Evolutionary conservation across 2,888 invertebrate genomes (phyloP), one percentile per base, ranked within the genome.

Genomic region (Trissolcus brochymenae): DNA sequence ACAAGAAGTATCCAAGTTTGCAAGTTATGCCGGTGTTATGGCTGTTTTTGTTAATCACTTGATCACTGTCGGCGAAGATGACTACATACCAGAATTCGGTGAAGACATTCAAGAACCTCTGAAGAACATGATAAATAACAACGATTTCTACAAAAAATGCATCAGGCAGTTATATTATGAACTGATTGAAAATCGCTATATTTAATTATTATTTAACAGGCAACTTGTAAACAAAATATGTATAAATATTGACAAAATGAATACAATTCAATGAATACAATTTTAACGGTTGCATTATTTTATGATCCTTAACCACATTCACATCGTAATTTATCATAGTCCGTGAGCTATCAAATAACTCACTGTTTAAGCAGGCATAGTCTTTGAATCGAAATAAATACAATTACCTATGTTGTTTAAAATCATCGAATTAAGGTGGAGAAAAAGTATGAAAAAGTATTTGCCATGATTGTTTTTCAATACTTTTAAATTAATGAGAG

Each of bases 1-100:
- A 29, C 61, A 79, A 21, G 87, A 89, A 61, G 81, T 87, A 73
- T 71, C 80, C 17, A 83, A 80, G 62, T 86, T 84, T 72, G 81
- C 83, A 7, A 83, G 78, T 29, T 84, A 72, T 40, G 86, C 83
- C 19, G 81, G 83, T 11, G 64, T 71, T 19, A 84, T 84, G 81
- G 82, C 82, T 6, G 46, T 84, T 13, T 81, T 81, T 61, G 68
- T 81, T 4, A 41, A 84, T 0, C 84, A 83, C 29, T 78, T 86
- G 62, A 81, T 87, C 46, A 81, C 76, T 11, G 40, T 81, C 13
- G 80, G 78, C 35, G 80, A 82, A 2, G 59, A 70, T 4, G 82
- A 82, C 1, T 79, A 82, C 29, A 73, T 81, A 59, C 80, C 82
- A 14, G 81, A 84, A 29, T 54, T 82, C 35, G 70, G 70, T 1